Conservation (phyloP, 2,113 vertebrate species). For the Myotis yumanensis region DNA sequence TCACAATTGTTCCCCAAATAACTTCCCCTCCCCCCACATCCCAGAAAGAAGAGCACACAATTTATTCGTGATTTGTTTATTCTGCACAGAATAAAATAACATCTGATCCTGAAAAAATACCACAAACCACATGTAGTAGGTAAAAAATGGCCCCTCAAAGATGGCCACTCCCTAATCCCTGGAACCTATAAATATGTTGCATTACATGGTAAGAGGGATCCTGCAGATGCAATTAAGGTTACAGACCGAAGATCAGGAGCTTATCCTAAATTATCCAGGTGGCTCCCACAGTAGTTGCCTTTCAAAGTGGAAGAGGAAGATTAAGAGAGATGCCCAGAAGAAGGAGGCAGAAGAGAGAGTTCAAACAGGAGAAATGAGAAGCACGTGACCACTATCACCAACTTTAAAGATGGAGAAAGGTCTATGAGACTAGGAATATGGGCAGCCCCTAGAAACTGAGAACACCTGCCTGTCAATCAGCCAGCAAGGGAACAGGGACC, state of each 20-base stretch:
- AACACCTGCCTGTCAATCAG: neutral
- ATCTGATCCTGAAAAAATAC: conserved; percentile 9
- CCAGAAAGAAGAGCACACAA: neutral
- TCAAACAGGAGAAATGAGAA: neutral
- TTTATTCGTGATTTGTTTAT: neutral
- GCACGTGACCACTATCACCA: accelerated
- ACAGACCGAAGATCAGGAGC: neutral
- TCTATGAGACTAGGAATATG: neutral
- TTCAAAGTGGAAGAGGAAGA: neutral
- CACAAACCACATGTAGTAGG: neutral
- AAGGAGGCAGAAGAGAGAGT: neutral
- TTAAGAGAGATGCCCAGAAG: neutral
- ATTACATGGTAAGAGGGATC: neutral
- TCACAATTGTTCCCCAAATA: neutral
- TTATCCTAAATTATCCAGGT: neutral
- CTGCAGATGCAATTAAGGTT: neutral
- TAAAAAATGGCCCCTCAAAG: neutral
- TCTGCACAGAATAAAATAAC: neutral
- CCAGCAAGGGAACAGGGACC: neutral
- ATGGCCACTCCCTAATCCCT: neutral
- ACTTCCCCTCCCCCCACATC: neutral
- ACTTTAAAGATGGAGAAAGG: neutral
- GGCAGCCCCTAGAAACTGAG: neutral
- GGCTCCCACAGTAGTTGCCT: too few species aligned
- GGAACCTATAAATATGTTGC: neutral